Conservation (phyloP, 2,797 vertebrate genomes). For the Rhyacichthys aspro region DNA sequence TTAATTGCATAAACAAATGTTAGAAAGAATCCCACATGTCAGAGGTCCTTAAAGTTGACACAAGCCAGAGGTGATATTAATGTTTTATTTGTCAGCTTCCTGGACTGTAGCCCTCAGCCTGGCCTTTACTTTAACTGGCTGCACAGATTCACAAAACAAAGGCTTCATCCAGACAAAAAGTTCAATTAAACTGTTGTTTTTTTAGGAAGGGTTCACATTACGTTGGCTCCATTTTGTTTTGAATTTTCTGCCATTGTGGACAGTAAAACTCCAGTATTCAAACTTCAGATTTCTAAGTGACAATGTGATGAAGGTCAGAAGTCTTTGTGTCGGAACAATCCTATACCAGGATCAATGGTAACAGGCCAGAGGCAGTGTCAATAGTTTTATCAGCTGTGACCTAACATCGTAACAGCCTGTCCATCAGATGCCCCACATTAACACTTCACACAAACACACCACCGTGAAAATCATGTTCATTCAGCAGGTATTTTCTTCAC, state of each 20-base stretch:
- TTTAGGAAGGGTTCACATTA: not conserved
- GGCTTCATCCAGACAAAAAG: no score
- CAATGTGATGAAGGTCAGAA: not conserved
- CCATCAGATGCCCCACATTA: constrained; percentile 48
- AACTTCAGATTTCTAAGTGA: not conserved
- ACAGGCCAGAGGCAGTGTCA: constrained; percentile 60
- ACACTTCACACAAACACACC: constrained; percentile 14
- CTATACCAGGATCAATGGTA: constrained; percentile 54
- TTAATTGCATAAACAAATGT: constrained; percentile 43
- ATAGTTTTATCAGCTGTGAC: constrained; percentile 63
- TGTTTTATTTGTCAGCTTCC: constrained; percentile 56
- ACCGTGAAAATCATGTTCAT: not conserved
- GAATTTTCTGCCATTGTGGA: no score
- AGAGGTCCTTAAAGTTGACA: constrained; percentile 59
- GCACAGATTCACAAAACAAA: constrained; percentile 30
- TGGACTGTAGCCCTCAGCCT: constrained; percentile 48
- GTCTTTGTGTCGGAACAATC: constrained; percentile 14
- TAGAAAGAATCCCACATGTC: constrained; percentile 67
- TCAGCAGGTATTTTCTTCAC: no score
- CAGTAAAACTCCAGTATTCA: not conserved
- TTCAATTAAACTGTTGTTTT: not conserved
- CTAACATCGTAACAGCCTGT: constrained; percentile 13
- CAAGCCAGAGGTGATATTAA: constrained; percentile 62
- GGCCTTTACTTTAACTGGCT: constrained; percentile 48
- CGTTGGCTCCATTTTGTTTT: no score